These are phyloP conservation scores for Bradypodion pumilum DNA, from an alignment of 2,797 vertebrate species.

Conservation along the genomic window DNA sequence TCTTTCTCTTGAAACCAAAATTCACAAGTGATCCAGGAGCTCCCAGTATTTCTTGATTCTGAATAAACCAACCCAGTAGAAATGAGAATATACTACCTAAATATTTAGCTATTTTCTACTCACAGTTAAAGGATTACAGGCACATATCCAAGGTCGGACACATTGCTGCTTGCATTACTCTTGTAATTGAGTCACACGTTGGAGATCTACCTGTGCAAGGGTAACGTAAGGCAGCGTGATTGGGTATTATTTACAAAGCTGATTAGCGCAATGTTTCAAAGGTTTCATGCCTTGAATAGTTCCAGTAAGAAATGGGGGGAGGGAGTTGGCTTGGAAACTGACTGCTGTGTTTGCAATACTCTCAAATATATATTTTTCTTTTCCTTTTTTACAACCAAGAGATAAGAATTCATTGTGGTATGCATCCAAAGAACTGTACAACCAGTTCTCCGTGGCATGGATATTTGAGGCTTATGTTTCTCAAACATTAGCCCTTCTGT, in stretches of 20 bases:
- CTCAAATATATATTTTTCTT: constrained; percentile 17
- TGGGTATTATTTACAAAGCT: constrained; percentile 37
- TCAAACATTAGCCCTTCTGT: not conserved
- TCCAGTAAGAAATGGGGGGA: not conserved
- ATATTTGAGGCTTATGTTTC: not conserved
- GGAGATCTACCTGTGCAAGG: constrained; percentile 18
- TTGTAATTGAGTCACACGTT: constrained; percentile 32
- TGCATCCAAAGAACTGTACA: not conserved
- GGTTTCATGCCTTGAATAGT: not conserved
- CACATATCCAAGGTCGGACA: constrained; percentile 32
- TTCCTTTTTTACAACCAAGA: not conserved
- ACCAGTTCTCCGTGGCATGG: not conserved
- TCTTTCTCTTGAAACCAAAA: constrained; percentile 27
- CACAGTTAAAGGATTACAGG: constrained; percentile 22
- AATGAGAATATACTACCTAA: constrained; percentile 1
- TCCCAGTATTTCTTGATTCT: constrained; percentile 28
- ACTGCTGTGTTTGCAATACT: constrained; percentile 37
- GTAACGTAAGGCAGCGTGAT: constrained; percentile 36
- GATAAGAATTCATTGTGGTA: constrained; percentile 1
- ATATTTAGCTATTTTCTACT: constrained; percentile 19
- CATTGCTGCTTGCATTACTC: not conserved
- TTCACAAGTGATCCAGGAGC: not conserved
- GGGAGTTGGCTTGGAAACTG: not conserved
- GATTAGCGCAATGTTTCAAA: constrained; percentile 36
- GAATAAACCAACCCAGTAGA: not conserved